phyloP scores from a whole-genome alignment of 2,113 vertebrate species.

The Barnardius zonarius region DNA sequence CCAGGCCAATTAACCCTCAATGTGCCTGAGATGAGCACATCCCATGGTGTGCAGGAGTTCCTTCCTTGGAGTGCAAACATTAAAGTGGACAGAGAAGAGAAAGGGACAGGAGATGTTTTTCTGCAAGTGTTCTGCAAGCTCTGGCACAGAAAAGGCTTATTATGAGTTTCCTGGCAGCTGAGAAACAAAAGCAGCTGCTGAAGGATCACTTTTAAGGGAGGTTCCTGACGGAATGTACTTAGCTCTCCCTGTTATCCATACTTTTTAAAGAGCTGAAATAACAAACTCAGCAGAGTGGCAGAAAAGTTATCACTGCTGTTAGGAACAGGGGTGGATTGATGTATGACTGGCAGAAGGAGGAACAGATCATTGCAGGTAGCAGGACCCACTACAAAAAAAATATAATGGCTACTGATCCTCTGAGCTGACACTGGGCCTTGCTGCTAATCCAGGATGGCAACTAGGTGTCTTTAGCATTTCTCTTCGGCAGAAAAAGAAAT shows the following conservation, averaged over 20 bases:
- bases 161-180: not conserved
- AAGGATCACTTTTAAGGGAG: not conserved
- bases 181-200: not conserved
- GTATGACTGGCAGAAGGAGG: not conserved
- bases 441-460: not conserved
- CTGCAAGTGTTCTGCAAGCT: not conserved
- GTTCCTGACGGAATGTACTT: not conserved
- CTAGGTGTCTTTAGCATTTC: not conserved
- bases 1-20: not conserved
- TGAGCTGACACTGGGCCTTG: not conserved
- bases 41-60: not conserved
- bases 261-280: not conserved
- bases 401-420: not conserved
- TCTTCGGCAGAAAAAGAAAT: not conserved
- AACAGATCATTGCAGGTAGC: not conserved
- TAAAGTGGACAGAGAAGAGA: not conserved
- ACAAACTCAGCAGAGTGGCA: not conserved
- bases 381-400: not conserved
- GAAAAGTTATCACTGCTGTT: not conserved
- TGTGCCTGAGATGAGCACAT: not conserved
- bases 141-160: not conserved
- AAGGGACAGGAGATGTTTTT: not conserved
- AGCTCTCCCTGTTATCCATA: fast-evolving
- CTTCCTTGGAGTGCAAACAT: not conserved
- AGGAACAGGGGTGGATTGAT: not conserved